These are phyloP conservation scores for Spisula solida DNA, from an alignment of 2,888 invertebrate genomes.

Conservation along the genomic window DNA sequence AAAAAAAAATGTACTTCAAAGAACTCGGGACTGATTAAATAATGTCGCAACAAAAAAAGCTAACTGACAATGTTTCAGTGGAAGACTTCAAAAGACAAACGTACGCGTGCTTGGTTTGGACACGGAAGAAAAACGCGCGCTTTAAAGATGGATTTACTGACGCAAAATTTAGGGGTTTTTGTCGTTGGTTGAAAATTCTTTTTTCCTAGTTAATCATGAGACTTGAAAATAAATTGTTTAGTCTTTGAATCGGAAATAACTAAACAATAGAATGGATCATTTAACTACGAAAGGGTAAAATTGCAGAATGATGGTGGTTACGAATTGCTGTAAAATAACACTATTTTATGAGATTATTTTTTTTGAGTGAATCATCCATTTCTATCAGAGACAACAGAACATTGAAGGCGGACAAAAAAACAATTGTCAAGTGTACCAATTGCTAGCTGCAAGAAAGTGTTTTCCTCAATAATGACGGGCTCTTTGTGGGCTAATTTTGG, in stretches of 20 bases:
- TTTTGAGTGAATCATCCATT: too few relatives aligned
- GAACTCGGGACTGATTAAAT: not conserved
- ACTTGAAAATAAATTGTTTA: not conserved
- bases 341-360: too few relatives aligned
- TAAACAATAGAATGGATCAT: not conserved
- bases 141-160: not conserved
- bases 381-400: too few relatives aligned
- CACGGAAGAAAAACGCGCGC: not conserved
- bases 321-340: too few relatives aligned
- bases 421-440: too few relatives aligned
- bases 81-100: slow-evolving; percentile 16
- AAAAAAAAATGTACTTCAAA: slow-evolving; percentile 3
- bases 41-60: not conserved
- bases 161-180: not conserved
- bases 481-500: too few relatives aligned
- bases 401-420: too few relatives aligned
- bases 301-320: too few relatives aligned
- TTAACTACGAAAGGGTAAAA: not conserved
- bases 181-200: not conserved
- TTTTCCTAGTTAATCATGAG: not conserved
- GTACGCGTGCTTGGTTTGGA: not conserved
- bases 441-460: too few relatives aligned
- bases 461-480: too few relatives aligned
- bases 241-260: not conserved
- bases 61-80: not conserved